Base-by-base conservation (phyloP, 92 coral and sea anemone species). In the Parazoanthus darwini region DNA sequence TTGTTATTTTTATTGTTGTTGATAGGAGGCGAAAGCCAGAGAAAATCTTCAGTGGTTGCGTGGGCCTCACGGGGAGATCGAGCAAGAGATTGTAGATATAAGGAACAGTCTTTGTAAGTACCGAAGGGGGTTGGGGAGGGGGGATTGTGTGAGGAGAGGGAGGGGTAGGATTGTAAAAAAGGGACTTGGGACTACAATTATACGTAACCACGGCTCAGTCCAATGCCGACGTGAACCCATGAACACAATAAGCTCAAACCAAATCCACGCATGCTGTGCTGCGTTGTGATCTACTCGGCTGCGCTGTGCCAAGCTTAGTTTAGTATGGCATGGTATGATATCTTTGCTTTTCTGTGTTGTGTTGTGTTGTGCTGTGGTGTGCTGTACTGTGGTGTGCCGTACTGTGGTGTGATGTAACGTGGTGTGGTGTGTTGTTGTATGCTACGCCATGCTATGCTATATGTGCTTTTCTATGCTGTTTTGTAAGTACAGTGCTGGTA, bases 31-130 rank as follows among this genome's bases (percentile, higher is more conserved):
- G 71, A 89, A 88, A 23, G 95, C 95, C 23, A 80, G 90, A 38
- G 63, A 86, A 83, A 88, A 93, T 6, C 86, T 94, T 37, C 81
- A 9, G 20, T 94, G 98, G 98, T 88, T 94, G 79, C 93, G 98
- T 6, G 98, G 98, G 9, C 90, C 93, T 15, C 78, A 91, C 70
- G 83, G 51, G 18, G 88, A 93, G 35, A 83, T 95, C 50, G 92
- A 95, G 23, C 56, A 23, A 20, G 98, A 95, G 88, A 85, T 93
- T 14, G 67, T 10, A 39, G 96, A 93, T 56, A 95, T 95, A 22
- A 91, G 73, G 68, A 82, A 85, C 15, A 93, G 93, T 81, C 82
- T 95, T 11, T 88, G 98, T 95, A 56, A 86, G 98, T 82, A 50
- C 37, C 15, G 26, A 22, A 73, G 44, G 10, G 75, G 38, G 77